Conservation (phyloP, 2,113 vertebrate species). For the Cheilinus undulatus region DNA sequence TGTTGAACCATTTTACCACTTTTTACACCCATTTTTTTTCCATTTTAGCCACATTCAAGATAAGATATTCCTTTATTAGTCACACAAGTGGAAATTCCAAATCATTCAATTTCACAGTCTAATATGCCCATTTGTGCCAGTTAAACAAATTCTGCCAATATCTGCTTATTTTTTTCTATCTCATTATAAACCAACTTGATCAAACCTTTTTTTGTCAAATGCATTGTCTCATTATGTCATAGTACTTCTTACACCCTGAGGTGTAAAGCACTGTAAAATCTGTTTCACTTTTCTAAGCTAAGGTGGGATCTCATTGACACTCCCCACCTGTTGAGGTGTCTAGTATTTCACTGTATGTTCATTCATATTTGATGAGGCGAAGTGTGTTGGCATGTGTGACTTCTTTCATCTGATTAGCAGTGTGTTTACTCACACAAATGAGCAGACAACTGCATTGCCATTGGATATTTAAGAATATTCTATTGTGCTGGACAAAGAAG, state of each 20-base stretch:
- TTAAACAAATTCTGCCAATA: too few species aligned
- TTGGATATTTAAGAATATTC: neutral
- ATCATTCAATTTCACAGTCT: too few species aligned
- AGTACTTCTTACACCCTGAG: neutral
- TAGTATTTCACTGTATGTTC: conserved; percentile 58
- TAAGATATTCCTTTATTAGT: too few species aligned
- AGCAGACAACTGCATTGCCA: neutral
- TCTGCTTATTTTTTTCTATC: too few species aligned
- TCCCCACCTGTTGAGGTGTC: conserved; percentile 11
- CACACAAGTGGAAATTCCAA: too few species aligned
- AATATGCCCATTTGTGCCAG: too few species aligned
- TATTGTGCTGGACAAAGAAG: neutral
- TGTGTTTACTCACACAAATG: neutral
- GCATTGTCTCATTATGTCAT: too few species aligned
- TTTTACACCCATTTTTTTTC: too few species aligned
- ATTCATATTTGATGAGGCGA: conserved; percentile 68
- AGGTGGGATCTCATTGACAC: conserved; percentile 22
- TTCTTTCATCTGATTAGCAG: conserved; percentile 29
- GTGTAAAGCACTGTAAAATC: conserved; percentile 39
- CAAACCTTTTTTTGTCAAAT: neutral
- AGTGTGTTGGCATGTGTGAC: conserved; percentile 22
- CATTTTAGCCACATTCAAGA: too few species aligned
- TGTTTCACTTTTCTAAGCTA: conserved; percentile 21
- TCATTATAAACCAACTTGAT: neutral
- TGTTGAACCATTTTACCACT: too few species aligned